Conservation (phyloP, 64 coral and sea anemone species). For the Actinia equina region DNA sequence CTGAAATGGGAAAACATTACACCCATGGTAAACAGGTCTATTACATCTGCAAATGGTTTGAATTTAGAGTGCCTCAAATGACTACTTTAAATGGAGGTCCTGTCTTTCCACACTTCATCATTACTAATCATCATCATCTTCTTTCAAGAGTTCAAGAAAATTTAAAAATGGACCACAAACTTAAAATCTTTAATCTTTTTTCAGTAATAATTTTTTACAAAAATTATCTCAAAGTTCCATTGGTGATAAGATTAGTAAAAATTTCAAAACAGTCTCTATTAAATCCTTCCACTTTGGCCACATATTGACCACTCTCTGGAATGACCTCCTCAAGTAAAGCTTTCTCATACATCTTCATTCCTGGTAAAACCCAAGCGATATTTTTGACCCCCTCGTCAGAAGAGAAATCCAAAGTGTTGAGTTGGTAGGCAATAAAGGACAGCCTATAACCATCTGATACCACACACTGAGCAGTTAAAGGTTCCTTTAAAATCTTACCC, state of each 20-base stretch:
- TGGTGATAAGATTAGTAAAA: constrained; percentile 63
- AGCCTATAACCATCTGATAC: constrained; percentile 65
- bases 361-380: constrained; percentile 81
- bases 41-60: too few relatives aligned
- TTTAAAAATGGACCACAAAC: too few relatives aligned
- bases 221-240: constrained; percentile 16
- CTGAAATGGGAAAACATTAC: too few relatives aligned
- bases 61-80: too few relatives aligned
- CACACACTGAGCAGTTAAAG: constrained; percentile 78
- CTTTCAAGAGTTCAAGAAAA: too few relatives aligned
- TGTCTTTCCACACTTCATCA: too few relatives aligned
- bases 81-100: too few relatives aligned
- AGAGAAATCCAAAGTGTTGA: constrained; percentile 84
- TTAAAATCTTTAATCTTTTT: too few relatives aligned
- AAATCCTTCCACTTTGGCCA: constrained; percentile 66
- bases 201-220: neutral
- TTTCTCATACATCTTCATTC: constrained; percentile 63
- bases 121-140: too few relatives aligned
- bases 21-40: too few relatives aligned
- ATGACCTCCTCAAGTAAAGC: constrained; percentile 49
- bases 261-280: constrained; percentile 70
- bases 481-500: constrained; percentile 68
- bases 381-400: constrained; percentile 83
- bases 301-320: constrained; percentile 25
- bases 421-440: constrained; percentile 75